phyloP scores from a whole-genome alignment of 2,888 invertebrate genomes.

The Drosophila longiperda region DNA sequence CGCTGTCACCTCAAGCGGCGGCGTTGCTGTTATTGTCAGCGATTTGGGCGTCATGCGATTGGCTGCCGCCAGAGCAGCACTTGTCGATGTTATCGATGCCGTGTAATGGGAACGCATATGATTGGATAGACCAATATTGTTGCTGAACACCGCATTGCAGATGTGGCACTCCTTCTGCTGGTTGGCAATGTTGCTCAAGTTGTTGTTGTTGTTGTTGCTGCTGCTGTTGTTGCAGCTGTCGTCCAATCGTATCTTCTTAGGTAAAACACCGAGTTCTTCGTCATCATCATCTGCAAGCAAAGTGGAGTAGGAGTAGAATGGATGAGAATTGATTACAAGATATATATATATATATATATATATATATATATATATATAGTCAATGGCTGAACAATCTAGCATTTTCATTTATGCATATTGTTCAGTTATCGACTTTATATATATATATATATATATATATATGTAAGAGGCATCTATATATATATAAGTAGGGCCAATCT shows the following conservation, averaged over 20 bases:
- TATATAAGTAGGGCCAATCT: background rate
- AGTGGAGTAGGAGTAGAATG: background rate
- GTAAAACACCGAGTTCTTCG: constrained; percentile 35
- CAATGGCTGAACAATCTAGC: background rate
- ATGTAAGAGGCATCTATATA: background rate
- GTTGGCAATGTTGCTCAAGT: constrained; percentile 53
- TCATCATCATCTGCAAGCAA: constrained; percentile 74
- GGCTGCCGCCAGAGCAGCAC: constrained; percentile 57
- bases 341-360: too few relatives aligned
- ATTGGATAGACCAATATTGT: constrained; percentile 84
- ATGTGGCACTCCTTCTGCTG: constrained; percentile 83
- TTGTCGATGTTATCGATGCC: constrained; percentile 67
- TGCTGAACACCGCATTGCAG: constrained; percentile 83
- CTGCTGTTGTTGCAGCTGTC: constrained; percentile 58
- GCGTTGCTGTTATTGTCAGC: constrained; percentile 69
- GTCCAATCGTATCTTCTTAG: constrained; percentile 70
- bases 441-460: background rate
- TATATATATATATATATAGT: background rate
- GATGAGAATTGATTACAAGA: background rate
- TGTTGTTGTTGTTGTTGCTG: constrained; percentile 30
- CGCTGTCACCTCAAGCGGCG: constrained; percentile 39
- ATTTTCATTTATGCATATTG: background rate
- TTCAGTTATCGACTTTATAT: constrained; percentile 6
- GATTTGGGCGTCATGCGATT: constrained; percentile 72
- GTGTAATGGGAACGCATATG: constrained; percentile 84